Evolutionary conservation across 2,888 invertebrate species (phyloP), one percentile per base, ranked within the genome.

Genomic region (Lasioglossum morio): DNA sequence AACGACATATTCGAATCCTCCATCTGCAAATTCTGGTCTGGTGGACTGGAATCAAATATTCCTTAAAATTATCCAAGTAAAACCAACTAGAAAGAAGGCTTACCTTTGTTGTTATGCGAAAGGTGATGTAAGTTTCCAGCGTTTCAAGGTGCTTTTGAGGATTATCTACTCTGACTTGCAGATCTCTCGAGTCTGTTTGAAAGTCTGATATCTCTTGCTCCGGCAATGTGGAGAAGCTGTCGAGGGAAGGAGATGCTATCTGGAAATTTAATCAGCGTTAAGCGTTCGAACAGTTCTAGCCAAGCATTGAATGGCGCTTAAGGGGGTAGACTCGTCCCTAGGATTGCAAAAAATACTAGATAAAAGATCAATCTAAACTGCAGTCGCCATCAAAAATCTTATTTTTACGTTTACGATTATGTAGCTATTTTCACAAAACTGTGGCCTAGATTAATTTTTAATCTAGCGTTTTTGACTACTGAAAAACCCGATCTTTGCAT

Each of bases 81-180:
- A n/a, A 37, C 27, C 43, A 27, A 14, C 30, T 30, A 23, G 4
- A 40, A 30, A 27, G 3, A 23, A 40, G 75, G 86, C 87, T 91
- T 93, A 97, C 97, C 95, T 96, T 97, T 1, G 97, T 97, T n/a
- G 96, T 96, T 57, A 97, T 96, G 77, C 97, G 95, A 92, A 97
- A 97, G 73, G 97, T 97, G 78, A 97, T 97, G 90, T 96, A 97
- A 0, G 97, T 97, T 93, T 97, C 97, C 92, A 97, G 95, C 0
- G 97, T 96, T 90, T 97, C 97, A 72, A 97, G 95, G 94, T 97
- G 97, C 93, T 97, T 97, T 92, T 97, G 97, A 10, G 97, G 97
- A 95, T 96, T 97, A 92, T 97, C 97, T 53, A 97, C 97, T 94
- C 96, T 96, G 5, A 97, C 96, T 93, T 96, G 96, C 27, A 97